Conservation (phyloP, 2,888 invertebrate species). For the Drosophila mimetica region DNA sequence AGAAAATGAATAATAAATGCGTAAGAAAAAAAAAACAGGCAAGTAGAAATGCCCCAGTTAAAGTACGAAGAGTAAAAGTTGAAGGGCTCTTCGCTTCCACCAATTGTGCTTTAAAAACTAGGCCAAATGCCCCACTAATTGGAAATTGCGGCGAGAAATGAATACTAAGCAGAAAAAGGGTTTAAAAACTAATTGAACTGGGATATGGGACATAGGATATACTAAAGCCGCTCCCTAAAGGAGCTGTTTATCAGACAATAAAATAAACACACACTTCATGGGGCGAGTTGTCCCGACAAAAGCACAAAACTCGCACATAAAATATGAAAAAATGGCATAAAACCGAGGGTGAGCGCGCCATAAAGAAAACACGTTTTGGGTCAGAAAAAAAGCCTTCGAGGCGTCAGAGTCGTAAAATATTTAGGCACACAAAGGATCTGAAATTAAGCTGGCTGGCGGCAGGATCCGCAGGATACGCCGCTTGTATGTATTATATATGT, state of each 20-base stretch:
- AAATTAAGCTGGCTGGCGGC: constrained; percentile 57
- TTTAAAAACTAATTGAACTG: not conserved
- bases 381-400: constrained; percentile 44
- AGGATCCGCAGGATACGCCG: constrained; percentile 36
- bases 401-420: constrained; percentile 68
- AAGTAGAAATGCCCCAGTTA: constrained; percentile 18
- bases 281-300: constrained; percentile 16
- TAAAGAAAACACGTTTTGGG: constrained; percentile 46
- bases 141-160: not conserved
- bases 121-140: not conserved
- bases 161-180: not conserved
- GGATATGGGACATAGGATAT: too few species aligned
- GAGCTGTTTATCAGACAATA: constrained; percentile 77
- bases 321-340: constrained; percentile 30
- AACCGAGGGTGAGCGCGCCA: constrained; percentile 4
- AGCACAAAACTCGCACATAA: constrained; percentile 52
- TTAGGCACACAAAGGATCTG: constrained; percentile 62
- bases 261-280: constrained; percentile 77
- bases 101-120: constrained; percentile 9
- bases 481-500: not conserved
- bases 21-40: constrained; percentile 14
- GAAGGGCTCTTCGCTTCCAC: constrained; percentile 3
- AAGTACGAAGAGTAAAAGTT: constrained; percentile 29
- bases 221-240: constrained; percentile 41
- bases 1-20: constrained; percentile 69